A percentile compares a stretch with the other conserved stretches of the same genome.
These are phyloP conservation scores for Acanthis flammea DNA, from an alignment of 2,797 vertebrate species.

Conservation along the genomic window DNA sequence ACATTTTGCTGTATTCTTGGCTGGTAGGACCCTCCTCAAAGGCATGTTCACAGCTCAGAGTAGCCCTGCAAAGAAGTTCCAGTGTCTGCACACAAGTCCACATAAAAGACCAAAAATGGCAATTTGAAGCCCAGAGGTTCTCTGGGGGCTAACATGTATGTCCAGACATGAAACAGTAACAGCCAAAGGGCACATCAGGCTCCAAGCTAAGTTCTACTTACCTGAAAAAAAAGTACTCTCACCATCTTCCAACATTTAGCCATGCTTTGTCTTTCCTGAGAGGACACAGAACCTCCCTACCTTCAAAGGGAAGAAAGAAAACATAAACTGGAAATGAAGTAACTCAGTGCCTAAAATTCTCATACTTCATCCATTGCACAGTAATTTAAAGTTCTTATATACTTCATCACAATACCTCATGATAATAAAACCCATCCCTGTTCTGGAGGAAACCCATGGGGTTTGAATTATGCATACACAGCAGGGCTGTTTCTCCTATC, in stretches of 20 bases:
- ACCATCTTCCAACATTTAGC: background rate
- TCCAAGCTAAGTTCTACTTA: background rate
- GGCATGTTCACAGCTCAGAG: background rate
- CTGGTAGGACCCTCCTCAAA: background rate
- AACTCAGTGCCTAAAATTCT: background rate
- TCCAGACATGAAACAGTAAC: background rate
- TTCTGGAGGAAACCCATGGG: background rate
- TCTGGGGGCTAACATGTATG: background rate
- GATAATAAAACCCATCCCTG: background rate
- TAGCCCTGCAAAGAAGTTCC: background rate
- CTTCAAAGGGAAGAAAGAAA: background rate
- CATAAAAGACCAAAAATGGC: background rate
- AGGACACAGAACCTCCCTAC: background rate
- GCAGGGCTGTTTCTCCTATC: background rate
- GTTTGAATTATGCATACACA: background rate
- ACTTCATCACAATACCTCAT: background rate
- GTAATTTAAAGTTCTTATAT: background rate
- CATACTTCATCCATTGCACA: background rate
- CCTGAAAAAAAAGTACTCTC: background rate
- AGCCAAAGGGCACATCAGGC: rapidly evolving
- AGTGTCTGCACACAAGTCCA: background rate
- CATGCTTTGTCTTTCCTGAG: background rate
- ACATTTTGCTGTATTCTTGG: background rate
- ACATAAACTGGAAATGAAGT: background rate
- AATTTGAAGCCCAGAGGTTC: background rate